A percentile compares a stretch with the other conserved stretches of the same genome.
These are phyloP conservation scores for Eidolon dupreanum DNA, from an alignment of 2,797 vertebrate species.

Conservation along the genomic window DNA sequence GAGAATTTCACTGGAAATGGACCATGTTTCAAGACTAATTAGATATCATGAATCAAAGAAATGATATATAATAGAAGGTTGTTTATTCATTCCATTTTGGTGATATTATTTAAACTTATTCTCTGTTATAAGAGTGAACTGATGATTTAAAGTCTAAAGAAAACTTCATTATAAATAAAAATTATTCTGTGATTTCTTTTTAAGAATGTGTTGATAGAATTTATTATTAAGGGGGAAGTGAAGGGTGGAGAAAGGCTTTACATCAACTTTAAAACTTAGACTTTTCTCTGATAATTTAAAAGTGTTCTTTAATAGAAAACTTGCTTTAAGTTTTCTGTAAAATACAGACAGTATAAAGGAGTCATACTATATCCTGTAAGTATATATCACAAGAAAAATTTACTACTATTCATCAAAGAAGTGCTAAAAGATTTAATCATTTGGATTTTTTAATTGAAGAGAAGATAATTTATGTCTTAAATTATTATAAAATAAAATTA, in stretches of 20 bases:
- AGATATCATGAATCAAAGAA: constrained; percentile 64
- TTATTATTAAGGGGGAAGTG: constrained; percentile 39
- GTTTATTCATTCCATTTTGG: constrained; percentile 73
- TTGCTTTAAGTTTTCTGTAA: neutral
- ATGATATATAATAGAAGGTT: constrained; percentile 66
- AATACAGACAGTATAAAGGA: neutral
- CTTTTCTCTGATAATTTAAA: neutral
- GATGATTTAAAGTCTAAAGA: constrained; percentile 76
- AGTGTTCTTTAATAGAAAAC: neutral
- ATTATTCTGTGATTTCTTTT: constrained; percentile 69
- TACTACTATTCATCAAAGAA: neutral
- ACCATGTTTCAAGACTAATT: constrained; percentile 57
- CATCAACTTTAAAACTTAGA: neutral
- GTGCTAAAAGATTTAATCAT: neutral
- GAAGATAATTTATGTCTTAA: neutral
- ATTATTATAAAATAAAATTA: neutral
- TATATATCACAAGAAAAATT: neutral
- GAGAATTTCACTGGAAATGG: constrained; percentile 62
- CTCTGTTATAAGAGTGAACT: constrained; percentile 78
- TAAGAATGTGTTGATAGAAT: constrained; percentile 68
- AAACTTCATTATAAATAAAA: constrained; percentile 83
- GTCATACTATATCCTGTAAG: neutral
- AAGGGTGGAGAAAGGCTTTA: neutral
- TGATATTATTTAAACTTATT: constrained; percentile 80
- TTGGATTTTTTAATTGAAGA: constrained; percentile 13